Base-by-base conservation (phyloP, 2,888 invertebrate species). In the Gisinianus flammeolus region DNA sequence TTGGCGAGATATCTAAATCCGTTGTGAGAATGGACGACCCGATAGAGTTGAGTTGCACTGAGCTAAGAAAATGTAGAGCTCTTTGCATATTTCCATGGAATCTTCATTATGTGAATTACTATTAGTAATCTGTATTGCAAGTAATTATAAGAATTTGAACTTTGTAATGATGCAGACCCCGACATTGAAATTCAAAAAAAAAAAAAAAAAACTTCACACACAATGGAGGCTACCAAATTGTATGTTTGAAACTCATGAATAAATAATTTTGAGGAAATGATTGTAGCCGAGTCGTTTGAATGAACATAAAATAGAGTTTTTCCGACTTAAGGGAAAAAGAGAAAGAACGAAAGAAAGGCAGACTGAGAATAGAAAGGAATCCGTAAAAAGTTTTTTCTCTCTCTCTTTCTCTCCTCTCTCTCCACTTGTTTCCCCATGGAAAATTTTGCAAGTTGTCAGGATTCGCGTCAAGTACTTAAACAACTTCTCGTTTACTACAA, bases 381-480 rank as follows among this genome's bases (percentile, higher is more conserved):
- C 10, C 1, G 58, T 58, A 58, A n/a, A 24, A 58, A 58, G 22
- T n/a, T 24, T 58, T n/a, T 58, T 24, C 12, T 22, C 26, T 62
- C 26, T 33, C 24, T 26, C 66, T 26, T 35, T 35, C 44, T 44
- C 8, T 44, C n/a, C 6, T 44, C 44, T 6, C 8, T 44, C 44
- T 44, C 3, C 19, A 54, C 19, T 62, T 24, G 19, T 67, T 67
- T 66, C 67, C 33, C 33, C 31, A 31, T 67, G n/a, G 35, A 22
- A 35, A 68, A 68, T 68, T 68, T 22, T 68, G 35, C 44, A 68
- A 68, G 68, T 68, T 35, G 68, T n/a, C 44, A 44, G 44, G 22
- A 68, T 22, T 10, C 16, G 30, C 31, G 66, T 66, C 62, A 66
- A 66, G 16, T 66, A 16, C 30, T 66, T 33, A 3, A 16, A 28